Evolutionary conservation across 2,797 vertebrate genomes (phyloP).

Genomic region (Notolepis coatsorum): DNA sequence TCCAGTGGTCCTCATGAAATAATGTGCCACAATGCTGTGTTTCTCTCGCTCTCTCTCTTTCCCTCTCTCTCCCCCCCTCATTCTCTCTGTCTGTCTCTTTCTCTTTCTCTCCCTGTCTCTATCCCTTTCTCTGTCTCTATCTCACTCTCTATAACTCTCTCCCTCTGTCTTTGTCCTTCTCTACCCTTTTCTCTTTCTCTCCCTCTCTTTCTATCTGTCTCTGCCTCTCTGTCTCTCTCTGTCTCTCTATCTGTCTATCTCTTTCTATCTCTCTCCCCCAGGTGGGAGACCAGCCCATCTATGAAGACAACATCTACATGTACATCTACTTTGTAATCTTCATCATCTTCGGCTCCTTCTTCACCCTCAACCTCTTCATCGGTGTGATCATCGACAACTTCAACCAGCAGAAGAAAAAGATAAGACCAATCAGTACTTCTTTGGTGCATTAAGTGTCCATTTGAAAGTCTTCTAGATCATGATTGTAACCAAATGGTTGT

Average conservation of each 20-base stretch:
- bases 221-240: no score
- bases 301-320: conserved; percentile 99
- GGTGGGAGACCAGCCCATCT: conserved; percentile 92
- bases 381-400: conserved; percentile 99
- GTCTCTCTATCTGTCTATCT: no score
- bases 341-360: conserved; percentile 99
- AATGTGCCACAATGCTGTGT: neutral
- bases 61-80: no score
- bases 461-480: conserved; percentile 7
- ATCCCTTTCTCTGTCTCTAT: no score
- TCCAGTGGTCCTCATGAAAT: no score
- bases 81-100: no score
- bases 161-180: no score
- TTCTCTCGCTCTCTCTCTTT: no score
- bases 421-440: conserved; percentile 79
- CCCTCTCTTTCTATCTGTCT: no score
- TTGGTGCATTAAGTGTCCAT: neutral
- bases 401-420: conserved; percentile 99
- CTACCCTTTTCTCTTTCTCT: no score
- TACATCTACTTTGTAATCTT: conserved; percentile 99
- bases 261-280: conserved; percentile 42
- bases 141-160: no score
- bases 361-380: conserved; percentile 99
- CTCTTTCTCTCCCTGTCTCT: no score
- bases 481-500: conserved; percentile 85